Base-by-base conservation (phyloP, 37 sponge, comb jelly and placozoan species). In the Spongilla lacustris region DNA sequence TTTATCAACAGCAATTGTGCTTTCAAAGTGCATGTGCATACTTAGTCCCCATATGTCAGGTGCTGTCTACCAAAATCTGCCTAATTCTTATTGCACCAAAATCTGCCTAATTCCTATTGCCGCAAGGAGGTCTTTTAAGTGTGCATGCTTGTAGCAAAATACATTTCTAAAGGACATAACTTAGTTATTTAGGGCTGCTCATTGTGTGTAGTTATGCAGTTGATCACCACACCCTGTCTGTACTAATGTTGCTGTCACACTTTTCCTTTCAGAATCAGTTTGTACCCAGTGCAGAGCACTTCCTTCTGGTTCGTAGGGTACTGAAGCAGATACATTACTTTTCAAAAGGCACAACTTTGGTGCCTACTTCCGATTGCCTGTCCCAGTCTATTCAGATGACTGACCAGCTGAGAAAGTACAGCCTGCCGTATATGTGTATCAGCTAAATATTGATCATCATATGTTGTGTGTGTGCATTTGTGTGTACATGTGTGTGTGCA, bases 381-480 rank as follows among this genome's bases (percentile, higher is more conserved):
- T 58, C 58, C 11, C 58, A 58, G 58, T 58, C 58, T 17, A 58
- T 58, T 58, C 58, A 58, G 58, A 8, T 58, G 58, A 58, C 58
- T 58, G 21, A 58, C 19, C 58, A 58, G 58, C 58, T 58, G 58
- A 58, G 58, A 23, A 86, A 72, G 86, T 78, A 21, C 0, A 29
- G n/a, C 2, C 14, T 31, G 23, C 50, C 9, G 4, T 80, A 17
- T 22, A 4, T 80, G 14, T 22, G 36, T 29, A 2, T 68, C 22
- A 70, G 71, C 2, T 17, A 8, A 36, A 2, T 80, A 32, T 67
- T 33, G 5, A 4, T n/a, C 2, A 12, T 25, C 30, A 8, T 46
- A 69, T 76, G 84, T 69, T 82, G 82, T 82, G 82, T 82, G 82
- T 82, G 82, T 82, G 82, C 71, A 73, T 82, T 73, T 79, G 79